Evolutionary conservation across 2,888 invertebrate genomes (phyloP).

Genomic region (Microctonus brassicae): DNA sequence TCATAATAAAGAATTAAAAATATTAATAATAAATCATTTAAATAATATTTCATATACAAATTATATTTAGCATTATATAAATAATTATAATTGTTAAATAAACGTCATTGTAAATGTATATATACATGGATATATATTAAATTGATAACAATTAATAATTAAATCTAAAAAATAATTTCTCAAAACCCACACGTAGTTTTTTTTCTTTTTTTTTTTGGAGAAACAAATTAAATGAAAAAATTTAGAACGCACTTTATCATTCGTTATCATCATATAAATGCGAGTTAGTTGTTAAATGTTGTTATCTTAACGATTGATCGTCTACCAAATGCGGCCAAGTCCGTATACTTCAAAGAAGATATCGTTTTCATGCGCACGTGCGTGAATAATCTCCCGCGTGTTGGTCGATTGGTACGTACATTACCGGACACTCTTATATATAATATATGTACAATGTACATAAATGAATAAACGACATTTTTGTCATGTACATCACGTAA

Average conservation of each 20-base stretch:
- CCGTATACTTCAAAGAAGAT: neutral
- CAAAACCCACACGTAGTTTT: too few species aligned
- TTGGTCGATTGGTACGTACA: neutral
- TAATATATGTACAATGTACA: neutral
- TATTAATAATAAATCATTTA: too few species aligned
- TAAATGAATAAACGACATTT: too few species aligned
- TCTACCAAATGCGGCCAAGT: neutral
- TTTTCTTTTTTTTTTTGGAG: neutral
- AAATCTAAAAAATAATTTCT: too few species aligned
- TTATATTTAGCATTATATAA: too few species aligned
- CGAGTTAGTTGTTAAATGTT: neutral
- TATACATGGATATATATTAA: too few species aligned
- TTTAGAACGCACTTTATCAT: neutral
- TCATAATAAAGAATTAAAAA: too few species aligned
- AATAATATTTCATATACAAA: too few species aligned
- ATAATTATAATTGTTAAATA: too few species aligned
- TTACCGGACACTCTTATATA: neutral
- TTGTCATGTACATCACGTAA: too few species aligned
- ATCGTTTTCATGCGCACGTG: neutral
- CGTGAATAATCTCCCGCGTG: neutral
- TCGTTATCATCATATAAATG: neutral
- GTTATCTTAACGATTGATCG: constrained; percentile 3
- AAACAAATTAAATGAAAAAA: neutral
- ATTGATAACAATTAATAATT: too few species aligned
- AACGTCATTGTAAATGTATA: too few species aligned